A percentile compares a stretch with the other conserved stretches of the same genome.
phyloP scores from a whole-genome alignment of 2,797 vertebrate genomes.

The Hydrophis major region DNA sequence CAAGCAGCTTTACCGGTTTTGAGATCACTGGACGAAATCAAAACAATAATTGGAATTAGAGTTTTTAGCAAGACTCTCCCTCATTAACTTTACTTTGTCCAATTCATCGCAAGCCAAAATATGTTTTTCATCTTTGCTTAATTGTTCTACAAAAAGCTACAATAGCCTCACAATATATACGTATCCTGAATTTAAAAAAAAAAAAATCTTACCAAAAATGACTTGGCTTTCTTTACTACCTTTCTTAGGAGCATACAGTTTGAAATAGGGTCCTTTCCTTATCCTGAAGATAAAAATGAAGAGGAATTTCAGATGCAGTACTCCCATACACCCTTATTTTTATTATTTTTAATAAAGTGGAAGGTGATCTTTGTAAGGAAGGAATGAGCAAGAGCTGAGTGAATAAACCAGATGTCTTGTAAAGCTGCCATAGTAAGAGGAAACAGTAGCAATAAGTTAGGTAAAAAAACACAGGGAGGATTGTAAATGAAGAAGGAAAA shows the following conservation, averaged over 20 bases:
- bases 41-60: background rate
- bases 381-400: conserved; percentile 2
- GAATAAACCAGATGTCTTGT: conserved; percentile 27
- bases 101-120: background rate
- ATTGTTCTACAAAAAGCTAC: background rate
- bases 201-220: background rate
- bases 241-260: background rate
- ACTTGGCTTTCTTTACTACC: background rate
- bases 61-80: background rate
- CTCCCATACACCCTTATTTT: background rate
- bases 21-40: background rate
- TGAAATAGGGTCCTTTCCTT: background rate
- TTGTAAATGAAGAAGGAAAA: conserved; percentile 22
- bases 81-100: background rate
- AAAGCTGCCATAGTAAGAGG: background rate
- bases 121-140: background rate
- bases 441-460: background rate
- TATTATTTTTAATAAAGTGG: conserved; percentile 21
- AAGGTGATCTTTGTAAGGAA: background rate
- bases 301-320: background rate
- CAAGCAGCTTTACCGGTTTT: background rate
- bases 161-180: background rate
- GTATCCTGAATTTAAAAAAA: background rate
- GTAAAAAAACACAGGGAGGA: background rate
- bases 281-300: background rate